Evolutionary conservation across 2,888 invertebrate genomes (phyloP).

Genomic region (Lordiphosa andalusiaca): DNA sequence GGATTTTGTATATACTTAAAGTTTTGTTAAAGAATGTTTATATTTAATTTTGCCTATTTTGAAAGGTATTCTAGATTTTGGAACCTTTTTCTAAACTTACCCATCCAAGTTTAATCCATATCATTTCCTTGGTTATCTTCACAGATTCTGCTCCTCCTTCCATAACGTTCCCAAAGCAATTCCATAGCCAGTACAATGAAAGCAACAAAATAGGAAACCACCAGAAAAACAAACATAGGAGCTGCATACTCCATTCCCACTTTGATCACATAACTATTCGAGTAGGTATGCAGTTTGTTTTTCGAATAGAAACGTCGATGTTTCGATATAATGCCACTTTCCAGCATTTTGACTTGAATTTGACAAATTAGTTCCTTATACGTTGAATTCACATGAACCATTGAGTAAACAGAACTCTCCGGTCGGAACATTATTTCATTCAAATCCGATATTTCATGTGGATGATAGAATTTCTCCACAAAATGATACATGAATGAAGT

Average conservation of each 20-base stretch:
- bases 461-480: slow-evolving; percentile 71
- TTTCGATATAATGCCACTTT: slow-evolving; percentile 66
- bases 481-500: slow-evolving; percentile 62
- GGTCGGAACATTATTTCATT: slow-evolving; percentile 75
- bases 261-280: slow-evolving; percentile 63
- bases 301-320: slow-evolving; percentile 62
- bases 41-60: too few species aligned
- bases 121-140: background rate
- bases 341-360: slow-evolving; percentile 67
- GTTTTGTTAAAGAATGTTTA: too few species aligned
- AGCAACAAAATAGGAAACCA: slow-evolving; percentile 45
- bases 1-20: too few species aligned
- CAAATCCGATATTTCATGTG: slow-evolving; percentile 78
- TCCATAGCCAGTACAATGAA: slow-evolving; percentile 57
- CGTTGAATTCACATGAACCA: slow-evolving; percentile 68
- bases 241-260: slow-evolving; percentile 77
- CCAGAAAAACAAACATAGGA: slow-evolving; percentile 65
- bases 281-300: slow-evolving; percentile 59
- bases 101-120: background rate
- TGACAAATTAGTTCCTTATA: slow-evolving; percentile 71
- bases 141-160: slow-evolving; percentile 2
- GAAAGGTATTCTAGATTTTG: too few species aligned
- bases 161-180: slow-evolving; percentile 36
- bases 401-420: slow-evolving; percentile 53
- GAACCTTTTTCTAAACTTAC: slow-evolving; percentile 2